A percentile compares a stretch with the other conserved stretches of the same genome.
Conservation (phyloP, 2,888 invertebrate genomes). For the Aromia moschata region DNA sequence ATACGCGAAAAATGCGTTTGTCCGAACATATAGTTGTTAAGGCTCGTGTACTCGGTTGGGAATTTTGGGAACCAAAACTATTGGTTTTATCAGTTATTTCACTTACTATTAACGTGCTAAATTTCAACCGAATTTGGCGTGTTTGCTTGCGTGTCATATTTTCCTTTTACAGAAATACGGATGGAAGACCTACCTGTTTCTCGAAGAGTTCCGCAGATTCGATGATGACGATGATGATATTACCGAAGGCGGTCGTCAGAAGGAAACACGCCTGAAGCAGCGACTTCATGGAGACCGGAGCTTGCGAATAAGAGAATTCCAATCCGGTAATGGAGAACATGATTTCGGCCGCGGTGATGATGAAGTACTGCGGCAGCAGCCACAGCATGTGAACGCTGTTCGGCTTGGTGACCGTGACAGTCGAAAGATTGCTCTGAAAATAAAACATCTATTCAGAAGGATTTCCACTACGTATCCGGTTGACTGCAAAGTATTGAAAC, state of each 20-base stretch:
- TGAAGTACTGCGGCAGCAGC: slow-evolving; percentile 91
- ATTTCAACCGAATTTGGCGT: too few relatives aligned
- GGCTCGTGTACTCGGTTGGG: too few relatives aligned
- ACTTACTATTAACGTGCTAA: too few relatives aligned
- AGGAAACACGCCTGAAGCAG: slow-evolving; percentile 93
- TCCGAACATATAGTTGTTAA: too few relatives aligned
- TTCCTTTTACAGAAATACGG: too few relatives aligned
- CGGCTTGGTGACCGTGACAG: slow-evolving; percentile 69
- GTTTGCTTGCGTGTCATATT: too few relatives aligned
- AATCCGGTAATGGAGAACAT: slow-evolving; percentile 96
- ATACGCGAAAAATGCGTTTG: too few relatives aligned
- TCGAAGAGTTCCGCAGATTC: slow-evolving; percentile 81
- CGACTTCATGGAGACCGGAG: slow-evolving; percentile 93
- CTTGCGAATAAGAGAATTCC: slow-evolving; percentile 95
- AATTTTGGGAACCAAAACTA: too few relatives aligned
- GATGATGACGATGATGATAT: slow-evolving; percentile 89
- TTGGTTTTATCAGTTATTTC: too few relatives aligned
- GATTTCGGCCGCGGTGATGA: slow-evolving; percentile 93
- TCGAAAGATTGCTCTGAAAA: slow-evolving; percentile 45
- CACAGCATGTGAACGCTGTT: slow-evolving; percentile 83
- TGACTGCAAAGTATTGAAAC: too few relatives aligned
- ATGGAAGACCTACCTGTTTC: slow-evolving; percentile 73
- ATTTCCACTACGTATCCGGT: too few relatives aligned
- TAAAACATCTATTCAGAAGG: neutral
- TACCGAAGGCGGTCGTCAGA: slow-evolving; percentile 92